Evolutionary conservation across 2,113 vertebrate genomes (phyloP), one percentile per base, ranked within the genome.

Genomic region (Sceloporus undulatus): DNA sequence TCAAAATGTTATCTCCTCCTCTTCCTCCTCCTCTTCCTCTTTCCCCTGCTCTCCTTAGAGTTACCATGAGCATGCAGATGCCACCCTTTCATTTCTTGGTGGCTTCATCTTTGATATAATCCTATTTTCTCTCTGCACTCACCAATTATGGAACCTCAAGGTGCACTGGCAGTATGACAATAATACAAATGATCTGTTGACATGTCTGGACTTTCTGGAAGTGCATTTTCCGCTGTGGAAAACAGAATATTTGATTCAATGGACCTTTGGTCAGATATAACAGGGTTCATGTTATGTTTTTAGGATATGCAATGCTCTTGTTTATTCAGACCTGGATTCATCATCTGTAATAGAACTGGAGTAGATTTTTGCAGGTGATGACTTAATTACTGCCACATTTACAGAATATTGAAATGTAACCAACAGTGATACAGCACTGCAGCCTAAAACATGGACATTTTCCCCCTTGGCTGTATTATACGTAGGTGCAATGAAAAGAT

Each of bases 391-490:
- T 1, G 14, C 48, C 62, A 9, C 68, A 68, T 78, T 68, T 65
- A 76, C 14, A n/a, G 4, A 9, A 42, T n/a, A 38, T 16, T 68
- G 34, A 25, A 68, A 68, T 68, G 8, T 48, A 52, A 52, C 79
- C 13, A 48, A 40, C 40, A 0, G 4, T 66, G 2, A 38, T 29
- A 59, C 81, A 88, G 76, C 54, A 66, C 65, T 91, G 0, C 40
- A 29, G 16, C 62, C 27, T 80, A 75, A 65, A 74, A 10, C 2
- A 73, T 56, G 6, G 29, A 77, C 82, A 93, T 71, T 85, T 48
- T 87, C 84, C 84, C 86, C 89, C 4, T 66, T 70, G 90, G 89
- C 18, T 66, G 19, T 38, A 13, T 85, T 4, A 85, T 0, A 3
- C 80, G 5, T 83, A 77, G 85, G 0, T 0, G 87, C 3, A 84